Percentiles rank a stretch among this genome's conserved stretches.
Evolutionary conservation across 2,797 vertebrate genomes (phyloP).

Genomic region (Bradypus variegatus): DNA sequence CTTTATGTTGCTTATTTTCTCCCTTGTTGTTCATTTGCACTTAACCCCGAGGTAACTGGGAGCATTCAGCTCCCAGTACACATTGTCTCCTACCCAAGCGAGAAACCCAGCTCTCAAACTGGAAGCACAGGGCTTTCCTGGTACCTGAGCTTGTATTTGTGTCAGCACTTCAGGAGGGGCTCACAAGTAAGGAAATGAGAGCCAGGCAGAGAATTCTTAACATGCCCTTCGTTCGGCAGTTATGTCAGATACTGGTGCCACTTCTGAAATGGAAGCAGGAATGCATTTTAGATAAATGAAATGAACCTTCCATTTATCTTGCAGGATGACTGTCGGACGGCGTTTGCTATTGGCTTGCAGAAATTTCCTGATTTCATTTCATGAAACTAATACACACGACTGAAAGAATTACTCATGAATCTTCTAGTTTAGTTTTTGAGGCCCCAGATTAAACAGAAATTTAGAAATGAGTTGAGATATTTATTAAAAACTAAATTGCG

Average conservation of each 20-base stretch:
- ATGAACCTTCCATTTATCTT: constrained; percentile 42
- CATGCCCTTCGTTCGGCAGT: constrained; percentile 27
- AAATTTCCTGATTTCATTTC: constrained; percentile 39
- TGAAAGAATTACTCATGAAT: background rate
- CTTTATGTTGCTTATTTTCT: background rate
- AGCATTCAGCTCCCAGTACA: constrained; percentile 18
- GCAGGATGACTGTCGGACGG: background rate
- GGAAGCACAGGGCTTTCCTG: constrained; percentile 42
- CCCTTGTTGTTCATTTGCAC: constrained; percentile 41
- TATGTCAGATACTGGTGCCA: constrained; percentile 7
- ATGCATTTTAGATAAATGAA: constrained; percentile 46
- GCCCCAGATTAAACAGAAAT: background rate
- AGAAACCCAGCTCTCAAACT: constrained; percentile 44
- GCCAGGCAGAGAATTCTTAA: background rate
- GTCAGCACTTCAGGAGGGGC: constrained; percentile 20
- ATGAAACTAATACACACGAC: background rate
- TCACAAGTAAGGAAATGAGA: background rate
- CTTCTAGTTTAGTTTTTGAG: background rate
- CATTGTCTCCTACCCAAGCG: constrained; percentile 3
- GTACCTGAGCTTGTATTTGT: constrained; percentile 4
- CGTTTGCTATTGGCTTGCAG: constrained; percentile 34
- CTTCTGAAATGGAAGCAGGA: constrained; percentile 42
- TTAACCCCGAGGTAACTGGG: background rate
- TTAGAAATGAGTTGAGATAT: background rate
- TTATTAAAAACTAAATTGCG: background rate